Evolutionary conservation across 2,797 vertebrate species (phyloP), one percentile per base, ranked within the genome.

Genomic region (Apodemus agrarius): DNA sequence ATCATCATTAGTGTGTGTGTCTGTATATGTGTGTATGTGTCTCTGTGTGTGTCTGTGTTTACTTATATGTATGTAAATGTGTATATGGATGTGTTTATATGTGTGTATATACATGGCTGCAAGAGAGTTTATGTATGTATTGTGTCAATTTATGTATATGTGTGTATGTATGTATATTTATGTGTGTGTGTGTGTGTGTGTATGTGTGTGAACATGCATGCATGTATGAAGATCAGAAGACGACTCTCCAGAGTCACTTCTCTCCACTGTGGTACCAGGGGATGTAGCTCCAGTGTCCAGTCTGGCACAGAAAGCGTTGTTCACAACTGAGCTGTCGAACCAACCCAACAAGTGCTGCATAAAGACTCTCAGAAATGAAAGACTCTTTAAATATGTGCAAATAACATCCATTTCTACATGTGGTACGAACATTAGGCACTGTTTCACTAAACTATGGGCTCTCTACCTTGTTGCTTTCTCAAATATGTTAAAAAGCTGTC

Each of bases 401-500:
- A 24, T 79, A 52, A 88, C 75, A 40, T 4, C 17, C 17, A 49
- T 96, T 88, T 90, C 76, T 43, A 72, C 59, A 81, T 2, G n/a
- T 6, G 78, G 16, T 13, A 84, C 63, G 19, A 3, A 17, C 24
- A 90, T 3, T 4, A 37, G 29, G 75, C 85, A 86, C 54, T 79
- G n/a, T 63, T 79, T n/a, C 43, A 26, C 79, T 59, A 84, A 49
- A 79, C 37, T 89, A 29, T 79, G 6, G 12, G n/a, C 61, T 83
- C 19, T 84, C 52, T 76, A 59, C 52, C 34, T 81, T n/a, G 29
- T 90, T 80, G 31, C n/a, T 65, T 89, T 57, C 67, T 79, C 86
- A 94, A 89, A 83, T 93, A 95, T 40, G 40, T 14, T 83, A 59
- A 94, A 52, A 90, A 85, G 7, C 29, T 21, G 93, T 72, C 37